A percentile compares a stretch with the other conserved stretches of the same genome.
Evolutionary conservation across 2,113 vertebrate genomes (phyloP).

Genomic region (Oplegnathus fasciatus): DNA sequence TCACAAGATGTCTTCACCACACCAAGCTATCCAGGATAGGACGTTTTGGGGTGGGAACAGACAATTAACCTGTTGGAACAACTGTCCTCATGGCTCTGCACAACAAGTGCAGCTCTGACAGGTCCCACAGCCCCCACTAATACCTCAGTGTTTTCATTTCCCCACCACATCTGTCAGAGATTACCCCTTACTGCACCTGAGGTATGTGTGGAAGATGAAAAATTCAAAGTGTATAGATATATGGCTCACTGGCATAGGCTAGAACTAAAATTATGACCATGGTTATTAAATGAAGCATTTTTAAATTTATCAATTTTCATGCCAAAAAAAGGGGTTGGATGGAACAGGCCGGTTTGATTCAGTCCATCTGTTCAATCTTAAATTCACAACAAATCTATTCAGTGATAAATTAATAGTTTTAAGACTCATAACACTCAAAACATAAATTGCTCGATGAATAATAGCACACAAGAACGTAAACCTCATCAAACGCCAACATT

Average conservation of each 20-base stretch:
- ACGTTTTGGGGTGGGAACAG: conserved; percentile 19
- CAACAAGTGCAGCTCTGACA: conserved; percentile 42
- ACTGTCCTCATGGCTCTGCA: conserved; percentile 26
- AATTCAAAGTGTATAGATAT: conserved; percentile 6
- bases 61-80: conserved; percentile 68
- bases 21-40: not conserved
- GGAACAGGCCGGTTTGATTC: not conserved
- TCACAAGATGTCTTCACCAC: conserved; percentile 65
- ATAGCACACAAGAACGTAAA: not conserved
- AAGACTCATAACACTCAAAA: no score
- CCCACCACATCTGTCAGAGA: conserved; percentile 52
- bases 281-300: not conserved
- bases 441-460: not conserved
- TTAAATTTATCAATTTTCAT: not conserved
- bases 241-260: not conserved
- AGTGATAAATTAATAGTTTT: not conserved
- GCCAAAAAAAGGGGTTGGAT: not conserved
- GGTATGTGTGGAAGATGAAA: conserved; percentile 45
- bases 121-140: conserved; percentile 36
- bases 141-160: conserved; percentile 54
- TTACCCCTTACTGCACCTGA: conserved; percentile 56
- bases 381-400: not conserved
- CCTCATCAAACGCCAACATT: not conserved
- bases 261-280: not conserved
- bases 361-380: not conserved